Conservation (phyloP, 2,888 invertebrate species). For the Litoditis marina region DNA sequence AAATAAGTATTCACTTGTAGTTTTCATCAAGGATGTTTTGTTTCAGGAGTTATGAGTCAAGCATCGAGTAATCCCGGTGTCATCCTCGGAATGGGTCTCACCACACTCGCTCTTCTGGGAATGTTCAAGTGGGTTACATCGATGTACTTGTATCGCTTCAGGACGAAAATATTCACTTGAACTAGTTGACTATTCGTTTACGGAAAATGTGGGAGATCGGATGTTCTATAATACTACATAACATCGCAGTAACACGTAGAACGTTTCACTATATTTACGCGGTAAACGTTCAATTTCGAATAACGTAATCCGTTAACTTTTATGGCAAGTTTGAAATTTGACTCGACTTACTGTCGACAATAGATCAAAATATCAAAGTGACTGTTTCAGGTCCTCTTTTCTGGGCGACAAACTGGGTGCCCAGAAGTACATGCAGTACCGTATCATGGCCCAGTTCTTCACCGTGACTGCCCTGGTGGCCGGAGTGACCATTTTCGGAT, state of each 20-base stretch:
- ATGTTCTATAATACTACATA: too few species aligned
- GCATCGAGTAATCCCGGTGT: conserved; percentile 49
- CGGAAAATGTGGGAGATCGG: too few species aligned
- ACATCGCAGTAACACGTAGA: too few species aligned
- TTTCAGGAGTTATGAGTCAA: conserved; percentile 3
- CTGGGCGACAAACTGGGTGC: conserved; percentile 53
- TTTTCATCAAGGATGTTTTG: neutral
- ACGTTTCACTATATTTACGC: too few species aligned
- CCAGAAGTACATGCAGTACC: conserved; percentile 56
- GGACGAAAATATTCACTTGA: too few species aligned
- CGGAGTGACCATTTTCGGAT: conserved; percentile 52
- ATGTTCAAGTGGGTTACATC: conserved; percentile 38
- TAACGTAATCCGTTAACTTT: too few species aligned
- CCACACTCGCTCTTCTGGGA: conserved; percentile 50
- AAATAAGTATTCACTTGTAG: too few species aligned
- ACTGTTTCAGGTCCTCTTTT: conserved; percentile 38
- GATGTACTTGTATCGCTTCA: neutral
- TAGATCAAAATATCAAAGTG: too few species aligned
- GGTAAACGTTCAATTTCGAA: too few species aligned
- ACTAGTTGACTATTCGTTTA: too few species aligned
- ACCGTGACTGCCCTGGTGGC: conserved; percentile 55
- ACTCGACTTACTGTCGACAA: too few species aligned
- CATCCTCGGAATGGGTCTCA: conserved; percentile 53
- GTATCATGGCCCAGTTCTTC: conserved; percentile 60
- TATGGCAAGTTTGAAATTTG: too few species aligned